A percentile compares a stretch with the other conserved stretches of the same genome.
These are phyloP conservation scores for Loripinus fragilis DNA, from an alignment of 2,888 invertebrate species.

Conservation along the genomic window DNA sequence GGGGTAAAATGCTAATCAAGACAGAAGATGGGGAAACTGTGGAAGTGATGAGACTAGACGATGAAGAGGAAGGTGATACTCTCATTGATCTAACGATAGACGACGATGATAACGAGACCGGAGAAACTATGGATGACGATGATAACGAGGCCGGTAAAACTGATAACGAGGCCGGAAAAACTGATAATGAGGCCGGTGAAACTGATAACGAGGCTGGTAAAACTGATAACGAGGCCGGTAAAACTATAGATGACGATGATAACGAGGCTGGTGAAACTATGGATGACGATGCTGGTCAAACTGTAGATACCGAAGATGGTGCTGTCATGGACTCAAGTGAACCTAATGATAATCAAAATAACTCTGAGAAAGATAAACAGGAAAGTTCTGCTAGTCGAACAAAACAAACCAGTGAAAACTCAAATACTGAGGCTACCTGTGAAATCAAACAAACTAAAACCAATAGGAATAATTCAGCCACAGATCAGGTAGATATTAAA, in stretches of 20 bases:
- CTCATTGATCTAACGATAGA: slow-evolving; percentile 63
- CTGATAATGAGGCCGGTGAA: neutral
- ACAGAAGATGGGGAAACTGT: slow-evolving; percentile 71
- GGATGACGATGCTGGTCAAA: too few relatives aligned
- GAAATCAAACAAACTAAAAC: neutral
- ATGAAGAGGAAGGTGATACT: slow-evolving; percentile 19
- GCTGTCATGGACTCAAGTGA: too few relatives aligned
- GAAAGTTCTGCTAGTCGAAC: neutral
- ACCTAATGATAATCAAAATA: too few relatives aligned
- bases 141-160: neutral
- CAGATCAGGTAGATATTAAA: neutral
- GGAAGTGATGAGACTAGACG: slow-evolving; percentile 44
- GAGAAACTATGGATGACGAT: neutral
- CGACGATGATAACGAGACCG: slow-evolving; percentile 14
- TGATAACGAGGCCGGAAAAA: neutral
- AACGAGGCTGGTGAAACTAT: neutral
- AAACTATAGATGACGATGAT: neutral
- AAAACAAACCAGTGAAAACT: neutral
- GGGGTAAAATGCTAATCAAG: slow-evolving; percentile 61
- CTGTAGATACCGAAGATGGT: too few relatives aligned
- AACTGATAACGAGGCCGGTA: neutral
- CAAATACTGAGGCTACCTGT: neutral
- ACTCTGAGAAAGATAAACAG: too few relatives aligned
- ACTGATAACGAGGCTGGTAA: neutral
- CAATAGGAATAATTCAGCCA: neutral